Evolutionary conservation across 23 tunicate species (phyloP), one percentile per base, ranked within the genome.

Genomic region (Trididemnum nubilum): DNA sequence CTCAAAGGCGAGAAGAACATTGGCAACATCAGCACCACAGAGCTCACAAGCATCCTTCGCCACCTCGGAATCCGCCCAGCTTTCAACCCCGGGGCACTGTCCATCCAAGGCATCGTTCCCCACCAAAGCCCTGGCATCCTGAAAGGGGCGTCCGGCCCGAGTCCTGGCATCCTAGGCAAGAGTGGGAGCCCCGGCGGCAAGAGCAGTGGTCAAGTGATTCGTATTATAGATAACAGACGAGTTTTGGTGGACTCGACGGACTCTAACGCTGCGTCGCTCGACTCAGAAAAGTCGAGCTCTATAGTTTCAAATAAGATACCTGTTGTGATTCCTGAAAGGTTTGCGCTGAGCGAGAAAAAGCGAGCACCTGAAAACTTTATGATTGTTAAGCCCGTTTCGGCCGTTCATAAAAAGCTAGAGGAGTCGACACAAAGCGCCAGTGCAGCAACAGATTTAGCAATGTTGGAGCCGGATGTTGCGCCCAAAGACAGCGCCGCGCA

Each of bases 41-140:
- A 44, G 52, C 72, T 67, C 64, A 52, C 67, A 78, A 71, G 49
- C 86, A 70, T 33, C 2, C 78, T 49, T n/a, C 78, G 51, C 37
- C 74, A 9, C 35, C 67, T 54, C 67, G 82, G 82, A 77, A 21
- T 77, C 12, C 18, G 36, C 7, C 82, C 70, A 26, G 67, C 38
- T 18, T 7, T 9, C 22, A 39, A 23, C 79, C 61, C 61, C 63
- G 32, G 50, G 28, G 65, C 44, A 33, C 61, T 34, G 60, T 26
- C 26, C 22, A 50, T 34, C 60, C 34, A 59, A 1, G 75, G 37
- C 60, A 59, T 26, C 61, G 26, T 31, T 29, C n/a, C 33, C 33
- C 58, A 2, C 35, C 37, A 61, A 18, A 35, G 4, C 5, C 84
- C 26, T 64, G 58, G 78, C 58, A 73, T 73, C 58, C 78, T 73